Base-by-base conservation (phyloP, 2,797 vertebrate genomes). In the Leuciscus waleckii region DNA sequence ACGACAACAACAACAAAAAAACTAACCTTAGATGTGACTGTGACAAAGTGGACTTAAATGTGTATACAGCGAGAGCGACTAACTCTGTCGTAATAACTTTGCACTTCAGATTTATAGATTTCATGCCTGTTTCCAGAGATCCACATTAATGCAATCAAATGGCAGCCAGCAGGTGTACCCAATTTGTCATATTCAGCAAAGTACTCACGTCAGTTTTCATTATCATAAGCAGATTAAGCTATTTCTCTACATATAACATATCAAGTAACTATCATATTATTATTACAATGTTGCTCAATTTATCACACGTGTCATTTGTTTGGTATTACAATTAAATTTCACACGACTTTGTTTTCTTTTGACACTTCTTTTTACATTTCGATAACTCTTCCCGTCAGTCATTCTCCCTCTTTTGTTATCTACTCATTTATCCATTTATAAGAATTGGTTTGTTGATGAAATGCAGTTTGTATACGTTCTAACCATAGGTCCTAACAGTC, bases 31-130 rank as follows among this genome's bases (percentile, higher is more conserved):
- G 82, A 87, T 65, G 82, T 90, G 86, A 85, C 69, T 54, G 87
- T 88, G 86, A 86, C 32, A 82, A 88, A 61, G 84, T 89, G 86
- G 79, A 87, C 75, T 65, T 37, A 85, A 73, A 70, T 74, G 92
- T 92, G 91, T 88, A 88, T 85, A 51, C 63, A 84, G 49, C 70
- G 54, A 86, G 87, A 91, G 89, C 84, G 80, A 88, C 80, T 81
- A 86, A 86, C 81, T 81, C 84, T 37, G 2, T 1, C 29, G 1
- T 8, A 56, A 19, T 26, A 19, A 9, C 19, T 26, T 69, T 78
- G 2, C 58, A n/a, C 6, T 65, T 68, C 46, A 74, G 46, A 85
- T 88, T 49, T 86, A 82, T 82, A 69, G 14, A n/a, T 54, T 19
- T 14, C 29, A 7, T 41, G 4, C 7, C 10, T 5, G n/a, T 46